Percentiles rank a stretch among this genome's conserved stretches.
Conservation (phyloP, 1,140 invertebrate genomes). For the Drosophila sproati region DNA sequence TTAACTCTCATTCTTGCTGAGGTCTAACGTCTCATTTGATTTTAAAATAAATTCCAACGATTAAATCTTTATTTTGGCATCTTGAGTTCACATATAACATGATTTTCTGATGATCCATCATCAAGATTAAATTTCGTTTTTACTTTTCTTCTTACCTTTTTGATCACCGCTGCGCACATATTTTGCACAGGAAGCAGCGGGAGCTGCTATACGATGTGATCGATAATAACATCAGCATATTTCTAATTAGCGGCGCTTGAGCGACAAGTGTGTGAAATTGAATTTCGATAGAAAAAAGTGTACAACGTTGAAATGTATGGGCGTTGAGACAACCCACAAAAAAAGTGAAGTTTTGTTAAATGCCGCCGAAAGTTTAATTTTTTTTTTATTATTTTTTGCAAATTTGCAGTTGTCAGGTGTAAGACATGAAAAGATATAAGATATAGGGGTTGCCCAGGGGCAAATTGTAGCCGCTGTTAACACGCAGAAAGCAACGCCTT, state of each 20-base stretch:
- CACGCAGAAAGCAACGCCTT: conserved; percentile 56
- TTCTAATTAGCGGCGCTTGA: conserved; percentile 59
- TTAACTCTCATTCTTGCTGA: background rate
- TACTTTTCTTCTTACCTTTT: conserved; percentile 14
- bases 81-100: conserved; percentile 26
- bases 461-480: conserved; percentile 30
- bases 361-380: conserved; percentile 25
- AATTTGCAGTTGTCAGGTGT: conserved; percentile 19
- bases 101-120: conserved; percentile 55
- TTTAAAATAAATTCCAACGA: conserved; percentile 9
- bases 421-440: conserved; percentile 8
- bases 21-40: background rate
- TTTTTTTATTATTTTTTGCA: conserved; percentile 6
- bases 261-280: conserved; percentile 79
- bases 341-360: conserved; percentile 55
- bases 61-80: conserved; percentile 4
- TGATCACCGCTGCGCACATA: conserved; percentile 45
- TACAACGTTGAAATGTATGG: conserved; percentile 2
- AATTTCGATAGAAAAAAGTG: conserved; percentile 48
- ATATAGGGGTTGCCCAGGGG: conserved; percentile 23
- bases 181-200: conserved; percentile 49
- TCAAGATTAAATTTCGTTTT: conserved; percentile 37
- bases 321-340: conserved; percentile 24
- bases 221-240: conserved; percentile 67
- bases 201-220: conserved; percentile 21